Evolutionary conservation across 2,888 invertebrate genomes (phyloP).

Genomic region (Andrena dorsata): DNA sequence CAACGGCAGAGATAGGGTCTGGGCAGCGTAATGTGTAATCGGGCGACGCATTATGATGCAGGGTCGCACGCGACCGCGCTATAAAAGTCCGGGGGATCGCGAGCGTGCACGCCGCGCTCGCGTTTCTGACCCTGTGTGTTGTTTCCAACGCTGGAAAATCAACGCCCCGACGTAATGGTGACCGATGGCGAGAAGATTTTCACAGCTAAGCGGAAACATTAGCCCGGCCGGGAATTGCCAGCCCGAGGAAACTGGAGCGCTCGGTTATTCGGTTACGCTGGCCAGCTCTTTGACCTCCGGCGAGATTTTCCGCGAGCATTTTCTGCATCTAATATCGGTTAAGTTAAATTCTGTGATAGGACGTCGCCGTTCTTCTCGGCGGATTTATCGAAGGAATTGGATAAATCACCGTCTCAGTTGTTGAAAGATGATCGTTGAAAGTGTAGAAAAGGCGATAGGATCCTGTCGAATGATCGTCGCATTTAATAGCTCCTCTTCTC

Average conservation of each 20-base stretch:
- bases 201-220: slow-evolving; percentile 8
- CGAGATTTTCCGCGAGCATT: not conserved
- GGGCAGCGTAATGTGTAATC: slow-evolving; percentile 69
- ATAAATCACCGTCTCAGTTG: not conserved
- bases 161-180: slow-evolving; percentile 39
- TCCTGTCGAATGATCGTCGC: too few relatives aligned
- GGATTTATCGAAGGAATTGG: not conserved
- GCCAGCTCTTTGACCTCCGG: not conserved
- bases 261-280: not conserved
- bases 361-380: not conserved
- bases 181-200: slow-evolving; percentile 50
- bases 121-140: not conserved
- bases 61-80: slow-evolving; percentile 59
- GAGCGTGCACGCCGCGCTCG: slow-evolving; percentile 3
- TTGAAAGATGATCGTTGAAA: not conserved
- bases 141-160: slow-evolving; percentile 41
- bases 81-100: slow-evolving; percentile 58
- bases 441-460: not conserved
- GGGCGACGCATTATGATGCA: slow-evolving; percentile 69
- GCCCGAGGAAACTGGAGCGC: not conserved
- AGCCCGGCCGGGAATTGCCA: not conserved
- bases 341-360: not conserved
- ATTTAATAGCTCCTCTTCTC: too few relatives aligned
- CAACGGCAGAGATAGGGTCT: slow-evolving; percentile 48
- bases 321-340: slow-evolving; percentile 10